A percentile compares a stretch with the other conserved stretches of the same genome.
Conservation (phyloP, 1,140 invertebrate genomes). For the Hypsibius dujardini region DNA sequence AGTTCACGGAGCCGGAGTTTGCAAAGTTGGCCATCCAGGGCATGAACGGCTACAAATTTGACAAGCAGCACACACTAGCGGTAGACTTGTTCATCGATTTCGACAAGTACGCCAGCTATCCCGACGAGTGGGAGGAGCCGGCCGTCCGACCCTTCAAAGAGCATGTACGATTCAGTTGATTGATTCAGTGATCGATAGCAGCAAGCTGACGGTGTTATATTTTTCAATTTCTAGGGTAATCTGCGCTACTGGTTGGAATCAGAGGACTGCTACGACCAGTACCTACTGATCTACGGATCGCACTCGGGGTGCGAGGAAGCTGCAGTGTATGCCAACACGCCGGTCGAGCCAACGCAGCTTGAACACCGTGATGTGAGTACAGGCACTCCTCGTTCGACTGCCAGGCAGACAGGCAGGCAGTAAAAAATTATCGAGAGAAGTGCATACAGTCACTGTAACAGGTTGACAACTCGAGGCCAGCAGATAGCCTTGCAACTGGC, state of each 20-base stretch:
- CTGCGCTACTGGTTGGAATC: slow-evolving; percentile 75
- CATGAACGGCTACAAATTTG: slow-evolving; percentile 80
- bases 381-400: not conserved
- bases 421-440: too few species aligned
- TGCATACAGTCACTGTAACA: too few species aligned
- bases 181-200: slow-evolving; percentile 30
- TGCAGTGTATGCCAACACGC: slow-evolving; percentile 70
- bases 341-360: slow-evolving; percentile 62
- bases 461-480: too few species aligned
- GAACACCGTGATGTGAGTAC: slow-evolving; percentile 59
- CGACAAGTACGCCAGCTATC: slow-evolving; percentile 52
- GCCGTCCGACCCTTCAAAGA: slow-evolving; percentile 61
- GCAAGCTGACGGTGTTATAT: not conserved
- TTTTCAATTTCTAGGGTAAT: slow-evolving; percentile 47
- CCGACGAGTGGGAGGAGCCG: slow-evolving; percentile 78
- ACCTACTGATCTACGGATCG: slow-evolving; percentile 47
- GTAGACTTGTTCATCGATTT: slow-evolving; percentile 93
- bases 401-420: too few species aligned
- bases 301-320: slow-evolving; percentile 56
- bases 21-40: slow-evolving; percentile 68
- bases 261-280: slow-evolving; percentile 80
- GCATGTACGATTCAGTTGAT: slow-evolving; percentile 30
- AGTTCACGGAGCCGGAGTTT: slow-evolving; percentile 59
- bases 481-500: too few species aligned
- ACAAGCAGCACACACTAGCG: slow-evolving; percentile 84